These are phyloP conservation scores for Drosophila cardini DNA, from an alignment of 1,140 invertebrate genomes.

Conservation along the genomic window DNA sequence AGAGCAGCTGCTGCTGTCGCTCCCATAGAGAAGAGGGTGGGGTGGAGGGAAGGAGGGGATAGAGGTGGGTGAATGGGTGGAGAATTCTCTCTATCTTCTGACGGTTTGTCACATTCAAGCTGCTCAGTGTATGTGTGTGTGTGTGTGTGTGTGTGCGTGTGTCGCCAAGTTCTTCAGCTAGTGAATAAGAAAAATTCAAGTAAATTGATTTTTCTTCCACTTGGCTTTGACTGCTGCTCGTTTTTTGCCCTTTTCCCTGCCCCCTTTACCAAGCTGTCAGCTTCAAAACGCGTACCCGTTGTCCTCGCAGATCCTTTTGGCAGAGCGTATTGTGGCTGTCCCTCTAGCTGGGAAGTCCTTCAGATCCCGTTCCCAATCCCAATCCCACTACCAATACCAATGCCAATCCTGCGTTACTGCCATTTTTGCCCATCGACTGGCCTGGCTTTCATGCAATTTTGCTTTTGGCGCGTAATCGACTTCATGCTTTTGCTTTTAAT, in stretches of 20 bases:
- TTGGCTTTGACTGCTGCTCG: conserved; percentile 61
- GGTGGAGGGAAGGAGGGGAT: too few species aligned
- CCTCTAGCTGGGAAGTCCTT: conserved; percentile 16
- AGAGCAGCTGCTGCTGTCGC: conserved; percentile 78
- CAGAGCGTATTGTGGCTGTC: conserved; percentile 43
- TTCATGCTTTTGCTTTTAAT: conserved; percentile 83
- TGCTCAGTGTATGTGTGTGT: conserved; percentile 29
- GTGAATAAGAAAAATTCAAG: conserved; percentile 74
- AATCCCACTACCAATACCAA: too few species aligned
- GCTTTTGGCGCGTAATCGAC: conserved; percentile 82
- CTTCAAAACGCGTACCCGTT: conserved; percentile 60
- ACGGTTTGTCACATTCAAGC: conserved; percentile 78
- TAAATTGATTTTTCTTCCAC: conserved; percentile 77
- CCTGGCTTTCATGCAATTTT: conserved; percentile 67
- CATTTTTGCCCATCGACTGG: conserved; percentile 52
- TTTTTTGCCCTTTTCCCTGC: conserved; percentile 2
- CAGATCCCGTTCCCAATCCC: too few species aligned
- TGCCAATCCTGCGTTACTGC: conserved; percentile 11
- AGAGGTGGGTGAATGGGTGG: not conserved
- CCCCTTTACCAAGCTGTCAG: conserved; percentile 56
- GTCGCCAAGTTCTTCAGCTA: conserved; percentile 44
- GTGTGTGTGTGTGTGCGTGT: conserved; percentile 53
- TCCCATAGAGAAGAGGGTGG: conserved; percentile 21
- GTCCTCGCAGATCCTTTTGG: conserved; percentile 26
- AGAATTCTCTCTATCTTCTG: conserved; percentile 11